phyloP scores from a whole-genome alignment of 23 tunicate species.

The Botrylloides violaceus region DNA sequence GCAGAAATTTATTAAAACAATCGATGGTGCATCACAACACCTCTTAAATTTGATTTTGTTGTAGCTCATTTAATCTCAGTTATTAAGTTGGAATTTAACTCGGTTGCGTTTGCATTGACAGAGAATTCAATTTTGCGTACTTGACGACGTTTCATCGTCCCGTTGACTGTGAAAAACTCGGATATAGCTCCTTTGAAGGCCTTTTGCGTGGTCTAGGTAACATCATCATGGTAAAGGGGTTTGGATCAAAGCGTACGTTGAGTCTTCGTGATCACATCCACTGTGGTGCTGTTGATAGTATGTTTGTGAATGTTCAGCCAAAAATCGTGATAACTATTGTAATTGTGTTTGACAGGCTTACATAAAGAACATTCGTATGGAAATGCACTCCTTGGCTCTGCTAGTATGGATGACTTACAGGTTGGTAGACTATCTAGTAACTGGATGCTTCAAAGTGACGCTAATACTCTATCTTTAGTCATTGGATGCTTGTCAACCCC shows the following conservation, averaged over 20 bases:
- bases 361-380: neutral
- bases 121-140: constrained; percentile 67
- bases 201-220: constrained; percentile 49
- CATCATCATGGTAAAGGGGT: constrained; percentile 55
- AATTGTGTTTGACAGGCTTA: too few relatives aligned
- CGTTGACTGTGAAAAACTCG: constrained; percentile 50
- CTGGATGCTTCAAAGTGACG: neutral
- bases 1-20: too few relatives aligned
- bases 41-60: too few relatives aligned
- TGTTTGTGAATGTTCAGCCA: too few relatives aligned
- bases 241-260: constrained; percentile 54
- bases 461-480: constrained; percentile 1
- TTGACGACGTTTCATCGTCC: constrained; percentile 26
- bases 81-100: too few relatives aligned
- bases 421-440: neutral
- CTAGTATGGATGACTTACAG: constrained; percentile 14
- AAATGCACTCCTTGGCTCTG: neutral
- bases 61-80: too few relatives aligned
- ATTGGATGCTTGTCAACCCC: neutral
- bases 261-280: constrained; percentile 67
- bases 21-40: too few relatives aligned
- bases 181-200: constrained; percentile 55
- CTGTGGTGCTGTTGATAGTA: constrained; percentile 26
- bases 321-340: too few relatives aligned
- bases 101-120: neutral